Evolutionary conservation across 2,113 vertebrate species (phyloP), one percentile per base, ranked within the genome.

Genomic region (Azemiops feae): DNA sequence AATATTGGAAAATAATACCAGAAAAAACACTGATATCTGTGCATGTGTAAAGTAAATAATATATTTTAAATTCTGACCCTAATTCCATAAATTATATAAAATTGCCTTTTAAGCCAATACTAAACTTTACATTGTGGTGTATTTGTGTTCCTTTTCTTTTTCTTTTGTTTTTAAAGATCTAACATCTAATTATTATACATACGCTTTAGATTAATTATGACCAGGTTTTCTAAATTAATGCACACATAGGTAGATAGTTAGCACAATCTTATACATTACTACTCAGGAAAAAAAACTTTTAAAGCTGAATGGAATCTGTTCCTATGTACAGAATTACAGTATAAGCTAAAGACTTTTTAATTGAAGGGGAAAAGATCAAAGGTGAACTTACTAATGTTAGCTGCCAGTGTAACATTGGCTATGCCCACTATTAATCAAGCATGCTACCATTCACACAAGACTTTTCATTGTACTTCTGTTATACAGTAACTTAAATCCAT

Each of bases 311-410:
- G 39, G 39, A 12, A 89, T 5, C 10, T 89, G 6, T 23, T 89
- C 39, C 20, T 27, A 58, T 58, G 39, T 89, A 57, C 27, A 89
- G 23, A 43, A 60, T 45, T 60, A 64, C 9, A 60, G 8, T 27
- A 39, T 43, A 60, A 89, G 34, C 16, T 87, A 12, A 45, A 89
- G 1, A 89, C 4, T 92, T 94, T 9, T 18, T 45, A 91, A 53
- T 85, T n/a, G 81, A 94, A 89, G 55, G 9, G 34, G 50, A 89
- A 91, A 34, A 91, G 45, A 55, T 89, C 25, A 94, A 52, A 95
- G 93, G 74, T 93, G 30, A 43, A n/a, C 58, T 64, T 93, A 0
- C 30, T 94, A 92, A 93, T 39, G 30, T 94, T 95, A 58, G 50
- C n/a, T 92, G 34, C 93, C n/a, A 74, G 69, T 74, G 5, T 74